Percentiles rank a stretch among this genome's conserved stretches.
Conservation (phyloP, 1,140 invertebrate genomes). For the Brachionus manjavacas region DNA sequence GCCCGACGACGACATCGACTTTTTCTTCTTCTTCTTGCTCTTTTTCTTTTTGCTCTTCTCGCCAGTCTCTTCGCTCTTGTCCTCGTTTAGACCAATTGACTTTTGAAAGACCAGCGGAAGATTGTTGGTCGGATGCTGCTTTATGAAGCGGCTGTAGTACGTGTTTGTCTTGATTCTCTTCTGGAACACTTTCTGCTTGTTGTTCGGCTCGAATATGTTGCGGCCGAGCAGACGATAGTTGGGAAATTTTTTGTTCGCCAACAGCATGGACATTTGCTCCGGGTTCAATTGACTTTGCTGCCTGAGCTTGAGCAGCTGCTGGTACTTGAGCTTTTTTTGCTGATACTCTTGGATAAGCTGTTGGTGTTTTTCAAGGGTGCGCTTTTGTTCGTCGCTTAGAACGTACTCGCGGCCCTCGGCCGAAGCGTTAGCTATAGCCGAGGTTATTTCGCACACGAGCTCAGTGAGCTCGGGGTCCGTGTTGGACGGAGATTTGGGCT, state of each 20-base stretch:
- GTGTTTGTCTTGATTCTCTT: conserved; percentile 25
- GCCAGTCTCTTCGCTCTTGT: background rate
- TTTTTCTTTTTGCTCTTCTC: background rate
- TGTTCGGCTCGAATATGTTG: conserved; percentile 41
- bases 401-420: background rate
- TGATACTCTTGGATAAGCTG: conserved; percentile 23
- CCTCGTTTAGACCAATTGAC: background rate
- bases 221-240: conserved; percentile 42
- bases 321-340: conserved; percentile 22
- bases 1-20: background rate
- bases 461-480: conserved; percentile 17
- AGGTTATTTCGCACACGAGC: background rate
- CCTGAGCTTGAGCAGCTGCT: background rate
- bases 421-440: background rate
- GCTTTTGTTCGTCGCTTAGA: background rate
- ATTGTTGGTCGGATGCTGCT: conserved; percentile 41
- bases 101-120: conserved; percentile 33
- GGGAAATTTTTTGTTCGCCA: background rate
- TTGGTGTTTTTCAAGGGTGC: conserved; percentile 14
- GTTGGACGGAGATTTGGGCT: background rate
- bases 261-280: background rate
- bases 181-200: conserved; percentile 29
- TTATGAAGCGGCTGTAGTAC: conserved; percentile 29
- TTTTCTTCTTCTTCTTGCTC: background rate
- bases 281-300: background rate